A percentile compares a stretch with the other conserved stretches of the same genome.
These are phyloP conservation scores for Sipha maydis DNA, from an alignment of 2,888 invertebrate genomes.

Conservation along the genomic window DNA sequence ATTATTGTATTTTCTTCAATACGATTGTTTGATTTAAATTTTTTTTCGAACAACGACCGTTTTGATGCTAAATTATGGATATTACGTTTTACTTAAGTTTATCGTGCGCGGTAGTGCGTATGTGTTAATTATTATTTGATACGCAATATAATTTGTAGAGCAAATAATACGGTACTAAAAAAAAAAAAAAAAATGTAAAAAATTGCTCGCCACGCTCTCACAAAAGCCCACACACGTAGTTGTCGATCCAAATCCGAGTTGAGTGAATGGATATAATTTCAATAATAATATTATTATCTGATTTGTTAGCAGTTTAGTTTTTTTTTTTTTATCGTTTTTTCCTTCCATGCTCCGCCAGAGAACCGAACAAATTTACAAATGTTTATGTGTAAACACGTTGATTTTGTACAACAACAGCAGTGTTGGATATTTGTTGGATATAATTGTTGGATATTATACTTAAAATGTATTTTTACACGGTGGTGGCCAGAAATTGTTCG, in stretches of 20 bases:
- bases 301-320: conserved; percentile 52
- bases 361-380: conserved; percentile 16
- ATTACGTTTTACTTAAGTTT: too few relatives aligned
- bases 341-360: background rate
- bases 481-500: too few relatives aligned
- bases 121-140: background rate
- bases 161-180: background rate
- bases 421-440: background rate
- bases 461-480: too few relatives aligned
- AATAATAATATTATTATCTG: conserved; percentile 56
- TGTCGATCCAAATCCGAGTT: conserved; percentile 14
- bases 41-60: too few relatives aligned
- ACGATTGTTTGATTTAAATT: too few relatives aligned
- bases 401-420: conserved; percentile 25
- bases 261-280: conserved; percentile 46
- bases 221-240: conserved; percentile 44
- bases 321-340: conserved; percentile 16
- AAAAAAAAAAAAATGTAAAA: background rate
- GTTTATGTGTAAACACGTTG: conserved; percentile 43
- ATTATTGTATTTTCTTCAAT: too few relatives aligned
- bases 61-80: too few relatives aligned
- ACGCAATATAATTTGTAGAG: background rate
- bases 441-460: background rate
- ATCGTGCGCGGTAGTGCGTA: too few relatives aligned
- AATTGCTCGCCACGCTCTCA: conserved; percentile 13